These are phyloP conservation scores for Tachina grossa DNA, from an alignment of 2,888 invertebrate genomes.

Conservation along the genomic window DNA sequence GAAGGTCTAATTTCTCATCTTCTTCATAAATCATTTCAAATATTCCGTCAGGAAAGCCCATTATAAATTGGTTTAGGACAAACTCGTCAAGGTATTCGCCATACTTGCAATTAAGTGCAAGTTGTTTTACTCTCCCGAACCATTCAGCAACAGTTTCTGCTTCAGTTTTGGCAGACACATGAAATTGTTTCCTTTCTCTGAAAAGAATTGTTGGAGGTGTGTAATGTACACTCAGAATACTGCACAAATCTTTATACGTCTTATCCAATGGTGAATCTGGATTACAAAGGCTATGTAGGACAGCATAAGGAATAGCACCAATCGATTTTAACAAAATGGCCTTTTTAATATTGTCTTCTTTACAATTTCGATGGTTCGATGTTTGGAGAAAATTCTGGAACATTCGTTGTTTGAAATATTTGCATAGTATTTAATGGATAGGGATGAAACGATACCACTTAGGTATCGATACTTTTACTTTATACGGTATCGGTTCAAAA, in stretches of 20 bases:
- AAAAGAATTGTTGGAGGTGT: conserved; percentile 23
- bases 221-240: conserved; percentile 2
- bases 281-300: too few species aligned
- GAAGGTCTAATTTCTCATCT: conserved; percentile 2
- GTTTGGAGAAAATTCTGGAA: too few species aligned
- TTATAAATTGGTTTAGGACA: neutral
- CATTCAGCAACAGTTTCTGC: conserved; percentile 21
- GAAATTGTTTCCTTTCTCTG: neutral
- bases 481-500: too few species aligned
- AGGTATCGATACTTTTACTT: too few species aligned
- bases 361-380: too few species aligned
- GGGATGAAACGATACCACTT: too few species aligned
- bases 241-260: too few species aligned
- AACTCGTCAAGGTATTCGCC: neutral
- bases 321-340: conserved; percentile 34
- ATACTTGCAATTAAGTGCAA: conserved; percentile 15
- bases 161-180: conserved; percentile 4
- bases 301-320: neutral
- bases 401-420: too few species aligned
- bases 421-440: too few species aligned
- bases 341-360: conserved; percentile 4
- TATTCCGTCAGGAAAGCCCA: neutral
- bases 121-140: conserved; percentile 16
- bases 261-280: too few species aligned
- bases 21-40: neutral